Evolutionary conservation across 64 coral and sea anemone genomes (phyloP), one percentile per base, ranked within the genome.

Genomic region (Stylophora pistillata): DNA sequence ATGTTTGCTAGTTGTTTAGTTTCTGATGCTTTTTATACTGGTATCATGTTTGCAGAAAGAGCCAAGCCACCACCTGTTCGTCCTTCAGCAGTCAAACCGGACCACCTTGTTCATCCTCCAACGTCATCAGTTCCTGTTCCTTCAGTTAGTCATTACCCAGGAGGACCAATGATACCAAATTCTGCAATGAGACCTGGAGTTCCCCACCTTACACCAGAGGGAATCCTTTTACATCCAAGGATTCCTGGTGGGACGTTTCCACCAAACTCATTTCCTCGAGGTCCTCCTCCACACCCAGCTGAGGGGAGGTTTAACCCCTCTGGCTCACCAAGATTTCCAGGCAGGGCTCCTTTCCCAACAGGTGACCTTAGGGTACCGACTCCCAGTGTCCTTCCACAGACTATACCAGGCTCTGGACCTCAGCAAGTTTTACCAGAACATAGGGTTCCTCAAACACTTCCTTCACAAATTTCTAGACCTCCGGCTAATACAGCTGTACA

Each of bases 1-100:
- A 47, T 47, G 1, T 47, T 47, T 47, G 7, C 37, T 47, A 47
- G 37, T 7, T 47, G 37, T 47, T 7, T 4, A 47, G 37, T 47
- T 47, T 47, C 37, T 47, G 37, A 47, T 47, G 37, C 37, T 3
- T 47, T 47, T 4, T 7, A 47, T 47, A 47, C 37, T 82, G 10
- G 4, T 58, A 58, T 90, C 17, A 29, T 83, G 61, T 53, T 72
- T 85, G 1, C 74, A 96, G 95, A 90, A 30, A 89, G 88, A 71
- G 34, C 87, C 52, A 90, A 93, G 71, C 87, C 87, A 77, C 91
- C 87, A 65, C 85, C 80, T 4, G 31, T 33, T 26, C 88, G 95
- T 58, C 95, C 95, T 17, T 53, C 77, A 55, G 87, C 95, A 16
- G 69, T 75, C 27, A 96, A 96, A 63, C 95, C 95, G 31, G 82